Conservation (phyloP, 2,797 vertebrate genomes). For the Siniperca obscura region DNA sequence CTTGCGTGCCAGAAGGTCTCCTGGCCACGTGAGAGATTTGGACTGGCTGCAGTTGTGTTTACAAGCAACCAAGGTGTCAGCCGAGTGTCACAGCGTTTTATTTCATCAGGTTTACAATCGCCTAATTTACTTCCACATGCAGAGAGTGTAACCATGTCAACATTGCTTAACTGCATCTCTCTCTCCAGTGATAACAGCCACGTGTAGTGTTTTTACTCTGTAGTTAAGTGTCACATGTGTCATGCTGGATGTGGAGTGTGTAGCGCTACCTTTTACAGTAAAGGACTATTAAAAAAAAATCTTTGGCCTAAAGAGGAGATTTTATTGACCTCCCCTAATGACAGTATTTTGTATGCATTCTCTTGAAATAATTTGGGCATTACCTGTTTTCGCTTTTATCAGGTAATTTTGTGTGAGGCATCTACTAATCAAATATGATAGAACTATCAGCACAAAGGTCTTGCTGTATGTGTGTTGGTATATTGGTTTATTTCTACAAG, state of each 20-base stretch:
- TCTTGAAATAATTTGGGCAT: neutral
- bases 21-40: slow-evolving; percentile 61
- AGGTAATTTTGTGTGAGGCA: neutral
- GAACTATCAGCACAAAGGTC: neutral
- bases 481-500: neutral
- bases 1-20: slow-evolving; percentile 34
- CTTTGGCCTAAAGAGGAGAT: neutral
- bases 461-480: neutral
- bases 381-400: neutral
- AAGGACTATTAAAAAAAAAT: neutral
- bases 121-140: slow-evolving; percentile 71
- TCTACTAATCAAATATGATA: neutral
- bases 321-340: neutral
- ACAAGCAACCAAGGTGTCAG: slow-evolving; percentile 80
- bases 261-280: neutral
- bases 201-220: slow-evolving; percentile 53
- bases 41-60: slow-evolving; percentile 77
- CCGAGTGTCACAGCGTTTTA: slow-evolving; percentile 73
- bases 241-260: neutral
- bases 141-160: slow-evolving; percentile 73
- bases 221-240: slow-evolving; percentile 17
- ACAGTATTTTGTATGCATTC: neutral
- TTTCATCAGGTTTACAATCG: slow-evolving; percentile 59
- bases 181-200: slow-evolving; percentile 42
- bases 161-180: slow-evolving; percentile 49